phyloP scores from a whole-genome alignment of 1,140 invertebrate species.

The Bacillus rossius region DNA sequence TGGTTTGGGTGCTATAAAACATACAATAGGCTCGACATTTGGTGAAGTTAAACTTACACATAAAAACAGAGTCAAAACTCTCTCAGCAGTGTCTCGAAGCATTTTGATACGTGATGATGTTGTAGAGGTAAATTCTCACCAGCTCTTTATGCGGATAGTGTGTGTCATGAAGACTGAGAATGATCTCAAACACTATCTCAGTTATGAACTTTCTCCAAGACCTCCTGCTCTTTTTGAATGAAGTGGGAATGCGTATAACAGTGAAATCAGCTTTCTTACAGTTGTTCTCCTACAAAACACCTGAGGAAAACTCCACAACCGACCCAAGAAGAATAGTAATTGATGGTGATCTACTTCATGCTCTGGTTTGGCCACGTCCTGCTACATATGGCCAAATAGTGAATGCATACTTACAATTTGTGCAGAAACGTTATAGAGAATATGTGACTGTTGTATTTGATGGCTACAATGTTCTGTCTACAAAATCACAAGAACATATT shows the following conservation, averaged over 20 bases:
- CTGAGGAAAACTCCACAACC: background rate
- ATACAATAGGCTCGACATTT: constrained; percentile 16
- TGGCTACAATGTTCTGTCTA: background rate
- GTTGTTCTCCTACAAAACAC: constrained; percentile 27
- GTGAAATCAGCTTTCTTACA: constrained; percentile 33
- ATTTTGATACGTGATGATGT: constrained; percentile 34
- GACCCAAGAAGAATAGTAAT: background rate
- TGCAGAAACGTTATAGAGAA: background rate
- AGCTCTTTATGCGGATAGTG: constrained; percentile 38
- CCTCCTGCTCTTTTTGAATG: constrained; percentile 39
- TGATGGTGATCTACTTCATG: background rate
- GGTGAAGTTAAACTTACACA: constrained; percentile 32
- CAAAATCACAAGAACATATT: background rate
- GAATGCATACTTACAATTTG: background rate
- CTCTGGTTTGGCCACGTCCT: background rate
- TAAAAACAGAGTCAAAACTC: constrained; percentile 32
- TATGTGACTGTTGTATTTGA: background rate
- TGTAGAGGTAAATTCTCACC: constrained; percentile 34
- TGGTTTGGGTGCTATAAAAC: constrained; percentile 25
- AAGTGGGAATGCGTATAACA: constrained; percentile 38
- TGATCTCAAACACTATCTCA: constrained; percentile 34
- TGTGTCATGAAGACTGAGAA: constrained; percentile 32
- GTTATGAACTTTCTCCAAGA: constrained; percentile 39
- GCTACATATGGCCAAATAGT: background rate
- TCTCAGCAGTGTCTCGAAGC: constrained; percentile 28